Conservation (phyloP, 2,888 invertebrate genomes). For the Tricholauxania praeusta region DNA sequence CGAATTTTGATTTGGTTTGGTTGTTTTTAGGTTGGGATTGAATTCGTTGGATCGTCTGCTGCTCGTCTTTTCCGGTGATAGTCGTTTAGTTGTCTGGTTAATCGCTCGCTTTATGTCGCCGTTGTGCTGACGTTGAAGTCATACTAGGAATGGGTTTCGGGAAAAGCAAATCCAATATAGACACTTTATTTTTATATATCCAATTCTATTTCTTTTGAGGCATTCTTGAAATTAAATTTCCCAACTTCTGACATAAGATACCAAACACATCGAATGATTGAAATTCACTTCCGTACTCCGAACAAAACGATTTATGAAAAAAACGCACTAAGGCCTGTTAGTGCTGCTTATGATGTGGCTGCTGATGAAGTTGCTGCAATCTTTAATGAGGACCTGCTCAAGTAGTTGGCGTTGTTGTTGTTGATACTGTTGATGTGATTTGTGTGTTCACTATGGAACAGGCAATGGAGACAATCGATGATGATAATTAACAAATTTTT, state of each 20-base stretch:
- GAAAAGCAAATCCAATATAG: constrained; percentile 29
- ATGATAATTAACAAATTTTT: too few relatives aligned
- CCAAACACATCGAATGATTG: constrained; percentile 15
- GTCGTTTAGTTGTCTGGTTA: neutral
- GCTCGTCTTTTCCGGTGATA: constrained; percentile 4
- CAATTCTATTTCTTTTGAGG: neutral
- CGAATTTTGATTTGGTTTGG: too few relatives aligned
- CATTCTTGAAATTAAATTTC: too few relatives aligned
- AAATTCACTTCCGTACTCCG: constrained; percentile 30
- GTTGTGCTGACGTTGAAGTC: constrained; percentile 14
- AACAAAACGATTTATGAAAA: constrained; percentile 7
- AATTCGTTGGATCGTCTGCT: constrained; percentile 9
- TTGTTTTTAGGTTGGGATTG: neutral
- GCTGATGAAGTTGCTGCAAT: too few relatives aligned
- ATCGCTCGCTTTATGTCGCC: neutral
- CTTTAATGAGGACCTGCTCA: too few relatives aligned
- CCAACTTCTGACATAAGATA: neutral
- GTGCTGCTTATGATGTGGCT: too few relatives aligned
- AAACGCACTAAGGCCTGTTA: constrained; percentile 16
- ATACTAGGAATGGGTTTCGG: constrained; percentile 28
- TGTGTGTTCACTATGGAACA: too few relatives aligned
- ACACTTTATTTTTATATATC: constrained; percentile 31
- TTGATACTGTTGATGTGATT: too few relatives aligned
- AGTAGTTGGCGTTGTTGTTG: too few relatives aligned
- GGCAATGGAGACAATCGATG: too few relatives aligned